phyloP scores from a whole-genome alignment of 1,140 invertebrate species.

The Halesus radiatus region DNA sequence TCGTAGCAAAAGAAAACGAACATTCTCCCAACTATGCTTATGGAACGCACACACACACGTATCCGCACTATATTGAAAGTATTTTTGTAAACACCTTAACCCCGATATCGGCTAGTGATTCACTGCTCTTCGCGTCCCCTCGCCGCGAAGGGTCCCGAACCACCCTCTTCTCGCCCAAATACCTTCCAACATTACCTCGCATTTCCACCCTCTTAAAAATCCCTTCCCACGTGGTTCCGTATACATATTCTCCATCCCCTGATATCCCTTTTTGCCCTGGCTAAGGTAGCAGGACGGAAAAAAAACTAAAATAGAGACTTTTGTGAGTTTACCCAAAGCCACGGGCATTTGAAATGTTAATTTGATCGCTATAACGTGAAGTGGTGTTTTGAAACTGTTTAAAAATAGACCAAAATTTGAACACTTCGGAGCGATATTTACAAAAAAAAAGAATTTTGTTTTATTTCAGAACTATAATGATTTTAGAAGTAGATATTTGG shows the following conservation, averaged over 20 bases:
- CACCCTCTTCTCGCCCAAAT: slow-evolving; percentile 17
- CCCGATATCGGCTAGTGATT: slow-evolving; percentile 43
- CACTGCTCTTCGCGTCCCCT: slow-evolving; percentile 28
- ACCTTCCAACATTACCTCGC: slow-evolving; percentile 22
- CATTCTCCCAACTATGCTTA: too few species aligned
- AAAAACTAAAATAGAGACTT: slow-evolving; percentile 25
- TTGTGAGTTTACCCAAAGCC: not conserved
- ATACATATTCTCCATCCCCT: not conserved
- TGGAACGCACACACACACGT: too few species aligned
- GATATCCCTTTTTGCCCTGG: not conserved
- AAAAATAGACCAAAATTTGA: not conserved
- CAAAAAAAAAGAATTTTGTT: not conserved
- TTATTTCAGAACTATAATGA: not conserved
- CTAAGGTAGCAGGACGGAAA: not conserved
- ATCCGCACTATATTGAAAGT: slow-evolving; percentile 26
- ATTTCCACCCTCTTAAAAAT: slow-evolving; percentile 33
- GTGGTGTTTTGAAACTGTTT: slow-evolving; percentile 1
- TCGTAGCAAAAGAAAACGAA: too few species aligned
- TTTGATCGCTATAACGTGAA: not conserved
- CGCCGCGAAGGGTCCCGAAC: slow-evolving; percentile 1
- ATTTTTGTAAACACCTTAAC: slow-evolving; percentile 45
- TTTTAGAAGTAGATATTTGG: not conserved
- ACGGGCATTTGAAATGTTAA: slow-evolving; percentile 20
- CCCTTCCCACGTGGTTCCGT: slow-evolving; percentile 16
- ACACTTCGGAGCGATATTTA: not conserved